Evolutionary conservation across 2,113 vertebrate species (phyloP).

Genomic region (Ammodytes marinus): DNA sequence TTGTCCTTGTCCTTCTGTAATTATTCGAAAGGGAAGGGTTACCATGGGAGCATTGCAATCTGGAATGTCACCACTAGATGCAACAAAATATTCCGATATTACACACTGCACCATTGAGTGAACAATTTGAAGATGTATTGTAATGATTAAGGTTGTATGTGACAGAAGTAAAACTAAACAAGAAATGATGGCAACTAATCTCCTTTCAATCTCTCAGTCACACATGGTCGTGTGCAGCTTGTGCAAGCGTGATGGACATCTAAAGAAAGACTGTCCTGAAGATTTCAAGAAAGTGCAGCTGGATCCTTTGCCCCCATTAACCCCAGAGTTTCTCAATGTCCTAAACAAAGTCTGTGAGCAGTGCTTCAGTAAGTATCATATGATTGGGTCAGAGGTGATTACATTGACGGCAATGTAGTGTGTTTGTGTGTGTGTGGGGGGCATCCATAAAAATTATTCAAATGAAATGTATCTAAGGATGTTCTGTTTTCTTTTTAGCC

Average conservation of each 20-base stretch:
- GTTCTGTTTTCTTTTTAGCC: conserved; percentile 36
- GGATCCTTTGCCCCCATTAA: conserved; percentile 88
- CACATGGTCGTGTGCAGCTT: conserved; percentile 92
- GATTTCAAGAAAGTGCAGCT: conserved; percentile 95
- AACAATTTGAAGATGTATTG: background rate
- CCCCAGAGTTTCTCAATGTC: conserved; percentile 86
- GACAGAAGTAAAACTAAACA: background rate
- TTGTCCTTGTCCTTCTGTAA: no score
- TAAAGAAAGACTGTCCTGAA: conserved; percentile 94
- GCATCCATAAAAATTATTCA: background rate
- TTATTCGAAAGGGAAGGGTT: no score
- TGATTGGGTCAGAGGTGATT: background rate
- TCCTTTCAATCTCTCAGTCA: conserved; percentile 77
- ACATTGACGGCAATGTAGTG: background rate
- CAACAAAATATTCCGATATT: no score
- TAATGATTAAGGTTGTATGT: background rate
- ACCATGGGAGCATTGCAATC: no score
- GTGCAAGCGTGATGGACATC: conserved; percentile 94
- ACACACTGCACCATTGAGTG: no score
- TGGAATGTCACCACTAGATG: no score
- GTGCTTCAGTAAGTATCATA: conserved; percentile 89
- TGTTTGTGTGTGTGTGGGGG: no score
- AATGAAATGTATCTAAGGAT: background rate
- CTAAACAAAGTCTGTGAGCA: conserved; percentile 92
- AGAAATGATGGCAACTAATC: background rate